Conservation (phyloP, 2,113 vertebrate genomes). For the Dolichallabes microphthalmus region DNA sequence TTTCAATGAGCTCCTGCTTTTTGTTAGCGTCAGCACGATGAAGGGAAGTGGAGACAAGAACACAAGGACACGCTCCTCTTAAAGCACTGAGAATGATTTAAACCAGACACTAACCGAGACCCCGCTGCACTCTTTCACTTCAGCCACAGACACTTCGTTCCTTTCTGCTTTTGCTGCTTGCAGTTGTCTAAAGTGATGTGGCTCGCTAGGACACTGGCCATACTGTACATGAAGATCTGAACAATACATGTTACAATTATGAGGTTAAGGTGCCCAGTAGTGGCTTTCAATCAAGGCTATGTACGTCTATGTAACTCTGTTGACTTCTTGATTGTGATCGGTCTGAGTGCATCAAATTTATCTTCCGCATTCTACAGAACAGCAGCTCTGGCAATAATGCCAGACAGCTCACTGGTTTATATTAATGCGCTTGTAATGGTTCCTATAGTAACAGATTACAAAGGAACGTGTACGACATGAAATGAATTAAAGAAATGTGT, state of each 20-base stretch:
- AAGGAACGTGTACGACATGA: not conserved
- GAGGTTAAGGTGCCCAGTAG: not conserved
- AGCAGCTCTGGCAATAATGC: constrained; percentile 4
- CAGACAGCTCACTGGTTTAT: not conserved
- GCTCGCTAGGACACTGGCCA: not conserved
- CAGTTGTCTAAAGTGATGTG: not conserved
- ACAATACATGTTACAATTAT: not conserved
- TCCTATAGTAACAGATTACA: constrained; percentile 5
- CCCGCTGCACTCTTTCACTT: not conserved
- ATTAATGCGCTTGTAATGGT: not conserved
- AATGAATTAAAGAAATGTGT: not conserved
- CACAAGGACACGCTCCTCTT: constrained; percentile 33
- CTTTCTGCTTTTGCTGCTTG: not conserved
- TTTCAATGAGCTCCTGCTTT: constrained; percentile 2
- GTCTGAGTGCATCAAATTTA: not conserved
- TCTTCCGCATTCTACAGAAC: not conserved
- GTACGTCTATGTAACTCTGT: not conserved
- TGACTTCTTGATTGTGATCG: not conserved
- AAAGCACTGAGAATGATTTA: constrained; percentile 28
- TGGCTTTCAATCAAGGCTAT: constrained; percentile 14
- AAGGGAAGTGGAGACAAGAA: constrained; percentile 21
- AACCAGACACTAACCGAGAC: not conserved
- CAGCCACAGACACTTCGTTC: not conserved
- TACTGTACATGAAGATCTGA: not conserved
- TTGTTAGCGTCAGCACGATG: constrained; percentile 54